phyloP scores from a whole-genome alignment of 2,888 invertebrate genomes.

The Drosophila neonasuta region DNA sequence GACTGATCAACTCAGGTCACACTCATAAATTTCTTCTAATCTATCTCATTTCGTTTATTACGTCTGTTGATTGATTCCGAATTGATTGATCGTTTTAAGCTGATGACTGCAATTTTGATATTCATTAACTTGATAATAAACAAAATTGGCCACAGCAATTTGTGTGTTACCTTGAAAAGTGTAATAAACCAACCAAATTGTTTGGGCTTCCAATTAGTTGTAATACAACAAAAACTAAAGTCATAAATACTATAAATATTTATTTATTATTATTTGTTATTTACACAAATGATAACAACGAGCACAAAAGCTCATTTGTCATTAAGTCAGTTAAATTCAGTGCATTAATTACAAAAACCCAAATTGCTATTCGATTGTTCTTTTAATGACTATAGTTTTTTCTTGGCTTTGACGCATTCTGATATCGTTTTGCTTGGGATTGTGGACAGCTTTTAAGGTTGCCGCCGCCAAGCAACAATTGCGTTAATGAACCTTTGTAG shows the following conservation, averaged over 20 bases:
- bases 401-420: constrained; percentile 2
- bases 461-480: constrained; percentile 38
- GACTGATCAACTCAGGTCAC: constrained; percentile 2
- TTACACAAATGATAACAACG: constrained; percentile 25
- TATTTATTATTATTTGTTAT: constrained; percentile 14
- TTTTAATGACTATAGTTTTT: constrained; percentile 14
- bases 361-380: constrained; percentile 56
- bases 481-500: constrained; percentile 24
- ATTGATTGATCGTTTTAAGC: constrained; percentile 43
- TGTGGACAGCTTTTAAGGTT: constrained; percentile 20
- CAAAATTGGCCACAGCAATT: constrained; percentile 3
- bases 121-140: constrained; percentile 17
- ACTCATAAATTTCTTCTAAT: constrained; percentile 21
- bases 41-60: constrained; percentile 21
- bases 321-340: constrained; percentile 22
- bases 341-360: constrained; percentile 42
- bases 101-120: constrained; percentile 17
- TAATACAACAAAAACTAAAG: constrained; percentile 6
- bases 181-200: background rate
- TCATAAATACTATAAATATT: constrained; percentile 22
- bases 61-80: constrained; percentile 23
- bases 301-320: constrained; percentile 34
- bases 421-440: constrained; percentile 21
- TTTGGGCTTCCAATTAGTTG: constrained; percentile 2
- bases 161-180: background rate